Evolutionary conservation across 2,888 invertebrate species (phyloP), one percentile per base, ranked within the genome.

Genomic region (Petrolisthes cinctipes): DNA sequence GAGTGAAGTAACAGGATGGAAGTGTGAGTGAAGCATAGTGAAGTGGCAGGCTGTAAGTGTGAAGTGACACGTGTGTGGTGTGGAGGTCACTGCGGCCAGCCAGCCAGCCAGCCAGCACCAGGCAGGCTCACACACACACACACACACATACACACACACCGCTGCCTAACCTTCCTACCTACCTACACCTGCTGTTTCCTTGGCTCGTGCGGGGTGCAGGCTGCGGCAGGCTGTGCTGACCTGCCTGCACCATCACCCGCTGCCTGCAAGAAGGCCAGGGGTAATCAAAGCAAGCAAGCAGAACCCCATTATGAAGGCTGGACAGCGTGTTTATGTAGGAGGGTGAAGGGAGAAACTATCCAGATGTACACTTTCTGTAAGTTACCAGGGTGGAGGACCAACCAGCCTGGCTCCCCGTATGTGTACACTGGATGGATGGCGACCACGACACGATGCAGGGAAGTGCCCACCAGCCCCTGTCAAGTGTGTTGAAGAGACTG

Each of bases 51-150:
- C 6, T 11, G 71, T n/a, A 20, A n/a, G 14, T 6, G 71, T 71
- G 71, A 20, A 71, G 71, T 71, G 71, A 71, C 71, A 71, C 71
- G 71, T 71, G 71, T 71, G 71, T 71, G 71, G 71, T 71, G 71
- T 37, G 37, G 37, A 37, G 37, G 37, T 37, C 37, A 37, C 37
- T 37, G 71, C 20, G 71, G 17, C n/a, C 61, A 61, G 61, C 17
- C 11, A 17, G 61, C 61, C 61, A 61, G 61, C 11, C 61, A 61
- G 9, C 11, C 11, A 17, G 61, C 11, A 17, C 17, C 61, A 9
- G 17, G 11, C 61, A 61, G 61, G 9, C 11, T 61, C 17, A 61
- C 61, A 17, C 11, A 9, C 61, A 61, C 61, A 61, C n/a, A n/a
- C n/a, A n/a, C n/a, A n/a, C n/a, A n/a, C n/a, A n/a, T n/a, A 61